These are phyloP conservation scores for Gobio occitaniae DNA, from an alignment of 2,797 vertebrate genomes.

Conservation along the genomic window DNA sequence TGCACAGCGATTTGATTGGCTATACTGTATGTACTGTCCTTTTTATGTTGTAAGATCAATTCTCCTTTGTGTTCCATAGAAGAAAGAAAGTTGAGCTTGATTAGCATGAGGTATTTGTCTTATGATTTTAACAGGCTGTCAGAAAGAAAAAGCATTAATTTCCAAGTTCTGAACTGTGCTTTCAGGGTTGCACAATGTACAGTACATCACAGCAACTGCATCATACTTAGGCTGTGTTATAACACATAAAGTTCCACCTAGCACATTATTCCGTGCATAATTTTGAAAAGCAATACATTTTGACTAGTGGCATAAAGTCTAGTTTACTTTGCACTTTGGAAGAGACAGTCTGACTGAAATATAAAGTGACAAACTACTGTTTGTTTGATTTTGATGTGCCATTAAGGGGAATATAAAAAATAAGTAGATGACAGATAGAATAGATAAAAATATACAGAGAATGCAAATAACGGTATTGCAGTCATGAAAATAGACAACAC, in stretches of 20 bases:
- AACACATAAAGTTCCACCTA: background rate
- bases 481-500: background rate
- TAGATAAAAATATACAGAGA: background rate
- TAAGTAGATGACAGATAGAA: background rate
- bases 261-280: background rate
- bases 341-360: background rate
- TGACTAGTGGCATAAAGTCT: background rate
- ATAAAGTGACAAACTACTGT: background rate
- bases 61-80: background rate
- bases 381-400: background rate
- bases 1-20: background rate
- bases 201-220: background rate
- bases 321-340: background rate
- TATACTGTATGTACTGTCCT: background rate
- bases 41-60: no score
- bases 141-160: background rate
- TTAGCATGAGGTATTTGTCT: background rate
- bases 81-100: background rate
- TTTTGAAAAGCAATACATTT: background rate
- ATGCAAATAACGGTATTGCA: background rate
- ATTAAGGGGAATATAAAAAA: background rate
- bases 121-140: background rate
- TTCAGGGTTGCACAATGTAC: background rate
- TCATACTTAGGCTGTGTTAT: background rate
- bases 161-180: background rate